Base-by-base conservation (phyloP, 2,113 vertebrate genomes). In the Sigmodon hispidus region DNA sequence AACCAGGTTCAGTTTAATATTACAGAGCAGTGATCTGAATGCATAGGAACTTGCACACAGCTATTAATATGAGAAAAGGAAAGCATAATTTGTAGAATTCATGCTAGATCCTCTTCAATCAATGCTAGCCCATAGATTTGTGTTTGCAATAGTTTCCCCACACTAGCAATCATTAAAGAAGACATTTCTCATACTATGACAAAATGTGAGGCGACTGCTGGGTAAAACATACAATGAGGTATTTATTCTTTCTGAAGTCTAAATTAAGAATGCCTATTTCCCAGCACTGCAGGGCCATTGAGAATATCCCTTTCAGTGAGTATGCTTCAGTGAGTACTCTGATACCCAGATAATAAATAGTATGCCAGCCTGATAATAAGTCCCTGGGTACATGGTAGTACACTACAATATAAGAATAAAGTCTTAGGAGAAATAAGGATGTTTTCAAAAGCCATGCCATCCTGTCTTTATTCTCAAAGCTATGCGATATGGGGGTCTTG, bases 21-120 rank as follows among this genome's bases (percentile, higher is more conserved):
- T 79, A 79, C 19, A 48, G 87, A 22, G 15, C 61, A 91, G 81
- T 43, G 7, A 57, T 63, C 67, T 69, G 31, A 87, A 81, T 24
- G 52, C 86, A 40, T 48, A 52, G 34, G 29, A 85, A 21, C 17
- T 45, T 57, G 48, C 19, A 63, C 29, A 63, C 7, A 88, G 36
- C 15, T 87, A 94, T 93, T 50, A 87, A 85, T 50, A 48, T 63
- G 43, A 86, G 81, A 52, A 31, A 79, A 89, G 50, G 55, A 83
- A 93, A 84, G 95, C 55, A n/a, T 7, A 79, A 7, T 79, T 90
- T 79, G 76, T 15, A 70, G 57, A 89, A 94, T 83, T 88, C 63
- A 34, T 36, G 13, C 24, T 83, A n/a, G 26, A 52, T 92, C 26
- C 24, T 72, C 31, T 70, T 59, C 48, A 92, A 50, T 86, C 85